Conservation (phyloP, 1,140 invertebrate species). For the Stratiolaelaps scimitus region DNA sequence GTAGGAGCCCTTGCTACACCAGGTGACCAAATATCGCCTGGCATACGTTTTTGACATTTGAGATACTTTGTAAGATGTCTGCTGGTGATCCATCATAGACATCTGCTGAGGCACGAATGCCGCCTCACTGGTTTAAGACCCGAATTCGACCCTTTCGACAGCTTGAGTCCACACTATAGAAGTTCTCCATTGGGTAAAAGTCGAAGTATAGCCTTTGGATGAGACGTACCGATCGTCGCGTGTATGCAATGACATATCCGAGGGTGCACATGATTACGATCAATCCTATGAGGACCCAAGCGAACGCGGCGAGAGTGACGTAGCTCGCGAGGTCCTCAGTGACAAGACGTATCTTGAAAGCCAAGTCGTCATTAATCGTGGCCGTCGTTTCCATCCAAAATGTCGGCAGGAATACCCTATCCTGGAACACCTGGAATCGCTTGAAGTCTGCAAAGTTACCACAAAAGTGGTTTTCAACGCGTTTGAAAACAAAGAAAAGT, state of each 20-base stretch:
- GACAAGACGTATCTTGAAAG: conserved; percentile 23
- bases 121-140: too few species aligned
- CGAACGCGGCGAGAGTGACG: conserved; percentile 1
- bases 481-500: too few species aligned
- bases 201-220: background rate
- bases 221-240: background rate
- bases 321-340: conserved; percentile 19
- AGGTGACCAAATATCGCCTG: too few species aligned
- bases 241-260: background rate
- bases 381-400: conserved; percentile 20
- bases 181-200: too few species aligned
- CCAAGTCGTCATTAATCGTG: conserved; percentile 7
- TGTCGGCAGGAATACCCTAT: background rate
- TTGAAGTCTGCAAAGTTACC: conserved; percentile 4
- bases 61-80: too few species aligned
- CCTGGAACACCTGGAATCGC: background rate
- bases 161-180: too few species aligned
- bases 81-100: too few species aligned
- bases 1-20: too few species aligned
- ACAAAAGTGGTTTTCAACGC: too few species aligned
- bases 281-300: conserved; percentile 11
- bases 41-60: too few species aligned
- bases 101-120: too few species aligned
- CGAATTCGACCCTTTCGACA: too few species aligned
- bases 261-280: conserved; percentile 5